Percentiles rank a stretch among this genome's conserved stretches.
Evolutionary conservation across 2,113 vertebrate species (phyloP).

Genomic region (Thinocorus orbignyianus): DNA sequence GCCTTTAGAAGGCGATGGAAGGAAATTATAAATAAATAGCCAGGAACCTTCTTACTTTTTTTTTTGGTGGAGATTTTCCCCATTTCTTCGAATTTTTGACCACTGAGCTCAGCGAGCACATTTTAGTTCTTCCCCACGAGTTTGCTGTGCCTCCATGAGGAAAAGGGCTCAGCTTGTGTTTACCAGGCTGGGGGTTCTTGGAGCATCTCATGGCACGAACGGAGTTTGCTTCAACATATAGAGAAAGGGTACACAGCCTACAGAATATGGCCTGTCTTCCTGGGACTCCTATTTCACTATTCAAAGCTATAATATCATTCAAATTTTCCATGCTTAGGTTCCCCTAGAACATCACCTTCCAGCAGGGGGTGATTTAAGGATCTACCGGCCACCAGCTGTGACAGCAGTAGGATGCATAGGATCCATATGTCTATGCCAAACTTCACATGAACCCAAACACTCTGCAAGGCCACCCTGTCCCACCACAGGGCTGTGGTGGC

Average conservation of each 20-base stretch:
- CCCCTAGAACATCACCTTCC: background rate
- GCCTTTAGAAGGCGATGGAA: background rate
- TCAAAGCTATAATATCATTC: background rate
- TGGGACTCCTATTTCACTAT: background rate
- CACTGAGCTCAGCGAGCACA: background rate
- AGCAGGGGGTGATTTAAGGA: background rate
- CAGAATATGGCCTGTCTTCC: background rate
- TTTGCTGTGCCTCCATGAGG: background rate
- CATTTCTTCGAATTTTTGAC: background rate
- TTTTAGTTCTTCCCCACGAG: background rate
- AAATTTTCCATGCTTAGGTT: background rate
- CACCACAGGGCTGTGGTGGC: background rate
- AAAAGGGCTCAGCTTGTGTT: background rate
- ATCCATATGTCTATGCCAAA: background rate
- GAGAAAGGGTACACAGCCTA: fast-evolving
- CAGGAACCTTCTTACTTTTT: background rate
- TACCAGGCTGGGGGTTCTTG: background rate
- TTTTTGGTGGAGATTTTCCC: background rate
- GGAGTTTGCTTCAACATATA: background rate
- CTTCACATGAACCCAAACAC: fast-evolving
- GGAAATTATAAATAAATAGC: background rate
- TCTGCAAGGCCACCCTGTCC: background rate
- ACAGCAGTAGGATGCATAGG: background rate
- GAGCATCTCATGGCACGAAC: background rate
- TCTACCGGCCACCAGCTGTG: too few relatives aligned